Conservation (phyloP, 2,797 vertebrate species). For the Dipus sagitta region DNA sequence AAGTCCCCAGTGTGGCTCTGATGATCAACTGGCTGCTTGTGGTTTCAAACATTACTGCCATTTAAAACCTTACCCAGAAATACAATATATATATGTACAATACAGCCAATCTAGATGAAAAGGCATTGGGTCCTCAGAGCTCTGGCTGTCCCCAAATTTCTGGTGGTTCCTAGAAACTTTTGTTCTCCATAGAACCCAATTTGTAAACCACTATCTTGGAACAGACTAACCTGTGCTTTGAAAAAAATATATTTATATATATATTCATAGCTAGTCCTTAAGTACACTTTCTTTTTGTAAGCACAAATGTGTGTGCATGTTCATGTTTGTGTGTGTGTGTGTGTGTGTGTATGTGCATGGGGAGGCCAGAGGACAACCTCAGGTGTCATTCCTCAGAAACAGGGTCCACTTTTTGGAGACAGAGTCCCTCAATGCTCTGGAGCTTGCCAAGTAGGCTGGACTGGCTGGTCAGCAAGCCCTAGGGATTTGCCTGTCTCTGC, state of each 20-base stretch:
- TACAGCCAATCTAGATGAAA: background rate
- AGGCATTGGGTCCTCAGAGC: background rate
- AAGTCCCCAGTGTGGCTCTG: background rate
- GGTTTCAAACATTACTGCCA: background rate
- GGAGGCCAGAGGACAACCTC: no score
- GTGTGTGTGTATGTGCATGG: no score
- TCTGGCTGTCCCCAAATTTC: background rate
- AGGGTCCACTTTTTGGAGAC: no score
- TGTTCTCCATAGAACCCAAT: background rate
- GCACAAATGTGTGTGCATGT: no score
- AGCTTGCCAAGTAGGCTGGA: no score
- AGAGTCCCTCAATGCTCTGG: no score
- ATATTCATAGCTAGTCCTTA: background rate
- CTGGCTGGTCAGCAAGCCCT: no score
- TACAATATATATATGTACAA: background rate
- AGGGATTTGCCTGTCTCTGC: no score
- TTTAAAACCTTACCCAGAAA: constrained; percentile 42
- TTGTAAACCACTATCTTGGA: background rate
- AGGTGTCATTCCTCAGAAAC: no score
- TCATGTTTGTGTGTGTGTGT: background rate
- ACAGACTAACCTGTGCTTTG: background rate
- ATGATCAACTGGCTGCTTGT: background rate
- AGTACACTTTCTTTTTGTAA: background rate
- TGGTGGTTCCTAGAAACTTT: background rate
- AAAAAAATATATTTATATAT: background rate